These are phyloP conservation scores for Rissa tridactyla DNA, from an alignment of 2,113 vertebrate genomes.

Conservation along the genomic window DNA sequence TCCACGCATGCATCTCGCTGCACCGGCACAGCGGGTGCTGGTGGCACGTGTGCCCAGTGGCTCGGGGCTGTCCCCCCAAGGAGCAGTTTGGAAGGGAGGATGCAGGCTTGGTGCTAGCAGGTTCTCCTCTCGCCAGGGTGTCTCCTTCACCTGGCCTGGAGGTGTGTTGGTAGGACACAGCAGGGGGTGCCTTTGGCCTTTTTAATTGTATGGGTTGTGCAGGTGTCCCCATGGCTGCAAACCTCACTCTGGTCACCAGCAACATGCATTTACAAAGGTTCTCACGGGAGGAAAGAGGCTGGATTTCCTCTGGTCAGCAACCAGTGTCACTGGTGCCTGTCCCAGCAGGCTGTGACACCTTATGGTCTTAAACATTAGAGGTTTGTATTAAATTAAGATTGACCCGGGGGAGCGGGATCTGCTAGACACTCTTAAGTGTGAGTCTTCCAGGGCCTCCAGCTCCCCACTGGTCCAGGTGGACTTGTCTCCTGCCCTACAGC, in stretches of 20 bases:
- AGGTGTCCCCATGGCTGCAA: not conserved
- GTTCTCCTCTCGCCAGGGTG: accelerated
- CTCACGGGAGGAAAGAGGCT: accelerated
- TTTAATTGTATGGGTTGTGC: not conserved
- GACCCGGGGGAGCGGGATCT: not conserved
- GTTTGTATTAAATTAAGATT: not conserved
- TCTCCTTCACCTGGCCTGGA: not conserved
- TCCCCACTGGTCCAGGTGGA: not conserved
- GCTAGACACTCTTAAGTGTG: not conserved
- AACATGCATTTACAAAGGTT: not conserved
- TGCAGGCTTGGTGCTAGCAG: not conserved
- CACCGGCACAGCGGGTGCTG: accelerated
- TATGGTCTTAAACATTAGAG: accelerated
- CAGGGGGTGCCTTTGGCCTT: not conserved
- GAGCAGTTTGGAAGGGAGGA: not conserved
- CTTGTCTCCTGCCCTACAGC: not conserved
- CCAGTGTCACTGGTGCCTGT: not conserved
- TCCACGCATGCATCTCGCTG: not conserved
- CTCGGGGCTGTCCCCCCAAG: accelerated
- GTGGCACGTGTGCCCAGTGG: accelerated
- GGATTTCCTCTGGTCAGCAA: not conserved
- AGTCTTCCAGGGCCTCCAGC: not conserved
- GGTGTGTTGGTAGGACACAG: not conserved
- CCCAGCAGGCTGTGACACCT: not conserved
- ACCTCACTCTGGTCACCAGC: not conserved